A percentile compares a stretch with the other conserved stretches of the same genome.
These are phyloP conservation scores for Acleris sparsana DNA, from an alignment of 2,888 invertebrate genomes.

Conservation along the genomic window DNA sequence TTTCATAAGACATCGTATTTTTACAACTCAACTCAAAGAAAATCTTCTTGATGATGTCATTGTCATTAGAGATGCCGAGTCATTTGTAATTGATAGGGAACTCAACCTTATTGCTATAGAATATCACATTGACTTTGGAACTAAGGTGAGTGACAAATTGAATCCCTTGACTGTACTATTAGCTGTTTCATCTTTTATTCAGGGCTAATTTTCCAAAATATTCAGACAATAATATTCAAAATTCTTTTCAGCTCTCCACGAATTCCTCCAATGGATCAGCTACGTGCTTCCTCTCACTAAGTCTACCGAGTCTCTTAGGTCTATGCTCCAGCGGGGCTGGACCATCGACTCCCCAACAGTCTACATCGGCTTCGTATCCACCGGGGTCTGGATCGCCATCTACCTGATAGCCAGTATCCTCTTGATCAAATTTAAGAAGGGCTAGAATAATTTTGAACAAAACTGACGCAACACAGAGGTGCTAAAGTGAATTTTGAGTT, in stretches of 20 bases:
- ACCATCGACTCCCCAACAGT: slow-evolving; percentile 87
- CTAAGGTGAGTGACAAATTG: too few species aligned
- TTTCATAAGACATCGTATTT: too few species aligned
- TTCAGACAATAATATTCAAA: background rate
- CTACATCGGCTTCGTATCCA: slow-evolving; percentile 91
- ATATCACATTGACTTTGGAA: too few species aligned
- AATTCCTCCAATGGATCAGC: slow-evolving; percentile 87
- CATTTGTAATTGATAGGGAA: too few species aligned
- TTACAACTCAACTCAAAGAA: too few species aligned
- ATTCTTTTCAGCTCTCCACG: slow-evolving; percentile 86
- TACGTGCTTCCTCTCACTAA: slow-evolving; percentile 92
- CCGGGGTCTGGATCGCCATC: slow-evolving; percentile 90
- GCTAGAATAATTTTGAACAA: slow-evolving; percentile 48
- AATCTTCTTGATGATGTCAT: too few species aligned
- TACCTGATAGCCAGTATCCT: slow-evolving; percentile 89
- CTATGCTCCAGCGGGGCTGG: slow-evolving; percentile 94
- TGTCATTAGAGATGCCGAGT: too few species aligned
- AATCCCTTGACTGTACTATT: too few species aligned
- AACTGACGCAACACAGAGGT: background rate
- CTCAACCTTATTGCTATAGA: too few species aligned
- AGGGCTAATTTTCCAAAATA: background rate
- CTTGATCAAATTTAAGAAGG: slow-evolving; percentile 92
- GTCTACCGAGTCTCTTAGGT: slow-evolving; percentile 93
- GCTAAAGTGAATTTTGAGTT: too few species aligned
- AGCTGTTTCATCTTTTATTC: too few species aligned